Base-by-base conservation (phyloP, 2,888 invertebrate genomes). In the Oxyteleia sp. region DNA sequence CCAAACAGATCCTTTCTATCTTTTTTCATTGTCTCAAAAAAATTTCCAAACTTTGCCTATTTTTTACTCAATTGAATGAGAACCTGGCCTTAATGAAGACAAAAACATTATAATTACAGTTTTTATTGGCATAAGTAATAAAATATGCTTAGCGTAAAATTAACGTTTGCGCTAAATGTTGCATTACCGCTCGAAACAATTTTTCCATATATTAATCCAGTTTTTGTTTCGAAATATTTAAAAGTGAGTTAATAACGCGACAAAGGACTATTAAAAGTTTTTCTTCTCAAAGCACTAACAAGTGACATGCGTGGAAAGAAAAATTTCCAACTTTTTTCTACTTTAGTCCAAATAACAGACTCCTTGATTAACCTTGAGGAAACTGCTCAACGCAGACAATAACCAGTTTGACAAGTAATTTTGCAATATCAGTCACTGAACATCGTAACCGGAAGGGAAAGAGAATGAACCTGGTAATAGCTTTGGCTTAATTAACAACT, bases 341-440 rank as follows among this genome's bases (percentile, higher is more conserved):
- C 35, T 35, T 35, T 78, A 61, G 61, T 61, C 63, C 69, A 78
- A 69, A 78, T 78, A 68, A 68, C 68, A 78, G 68, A 45, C 68
- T 78, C 45, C 53, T 20, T 69, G 61, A 78, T 69, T 78, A 72
- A 72, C 80, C 74, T 81, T 81, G 80, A 68, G 47, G 61, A 32
- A 51, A 80, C 51, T 49, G 53, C 51, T 38, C 53, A 68, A 68
- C 74, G 47, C 26, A 81, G 68, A 68, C 59, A 81, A 81, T 74
- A 81, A 80, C 80, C 72, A 68, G 80, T 74, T 74, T 81, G 66
- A 71, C 66, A 68, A 81, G 74, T 68, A 74, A 81, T 81, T 80
- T 74, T 74, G 66, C 43, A 66, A 74, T 61, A 53, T 61, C 57
- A 81, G 51, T 26, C 71, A 72, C 8, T 43, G 16, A 45, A 45